Percentiles rank a stretch among this genome's conserved stretches.
These are phyloP conservation scores for Ormyrus rosae DNA, from an alignment of 2,888 invertebrate species.

Conservation along the genomic window DNA sequence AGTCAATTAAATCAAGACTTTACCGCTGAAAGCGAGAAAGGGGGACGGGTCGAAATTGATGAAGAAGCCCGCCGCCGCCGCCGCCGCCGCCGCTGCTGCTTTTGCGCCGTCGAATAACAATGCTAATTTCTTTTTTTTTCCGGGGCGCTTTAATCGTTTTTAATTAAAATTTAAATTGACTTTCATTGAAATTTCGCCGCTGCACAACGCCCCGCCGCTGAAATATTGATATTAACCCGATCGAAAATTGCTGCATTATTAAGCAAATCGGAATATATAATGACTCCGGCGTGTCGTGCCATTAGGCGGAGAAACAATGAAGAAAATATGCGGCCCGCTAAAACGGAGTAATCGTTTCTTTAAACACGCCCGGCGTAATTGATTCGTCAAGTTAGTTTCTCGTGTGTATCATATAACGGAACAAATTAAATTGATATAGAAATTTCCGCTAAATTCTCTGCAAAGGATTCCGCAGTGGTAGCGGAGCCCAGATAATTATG, in stretches of 20 bases:
- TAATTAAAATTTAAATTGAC: conserved; percentile 54
- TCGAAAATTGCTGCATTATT: conserved; percentile 32
- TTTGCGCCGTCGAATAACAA: conserved; percentile 38
- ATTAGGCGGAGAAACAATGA: background rate
- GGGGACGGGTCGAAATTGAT: conserved; percentile 17
- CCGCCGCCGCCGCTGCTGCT: background rate
- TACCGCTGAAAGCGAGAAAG: conserved; percentile 12
- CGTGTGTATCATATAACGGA: no score
- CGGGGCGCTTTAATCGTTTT: conserved; percentile 41
- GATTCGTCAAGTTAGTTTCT: no score
- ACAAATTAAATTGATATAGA: background rate
- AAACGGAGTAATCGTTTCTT: no score
- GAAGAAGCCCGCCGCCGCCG: background rate
- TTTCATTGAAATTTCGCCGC: conserved; percentile 24
- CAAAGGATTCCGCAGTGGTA: background rate
- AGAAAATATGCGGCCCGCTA: background rate
- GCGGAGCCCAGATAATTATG: background rate
- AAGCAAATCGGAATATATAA: conserved; percentile 36
- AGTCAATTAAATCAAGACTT: conserved; percentile 62
- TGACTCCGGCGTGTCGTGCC: background rate
- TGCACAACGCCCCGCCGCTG: background rate
- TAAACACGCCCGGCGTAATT: no score
- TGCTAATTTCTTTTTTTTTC: conserved; percentile 42
- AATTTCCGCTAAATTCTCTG: background rate
- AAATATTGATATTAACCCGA: conserved; percentile 38